Percentiles rank a stretch among this genome's conserved stretches.
Evolutionary conservation across 2,888 invertebrate genomes (phyloP).

Genomic region (Allophyes oxyacanthae): DNA sequence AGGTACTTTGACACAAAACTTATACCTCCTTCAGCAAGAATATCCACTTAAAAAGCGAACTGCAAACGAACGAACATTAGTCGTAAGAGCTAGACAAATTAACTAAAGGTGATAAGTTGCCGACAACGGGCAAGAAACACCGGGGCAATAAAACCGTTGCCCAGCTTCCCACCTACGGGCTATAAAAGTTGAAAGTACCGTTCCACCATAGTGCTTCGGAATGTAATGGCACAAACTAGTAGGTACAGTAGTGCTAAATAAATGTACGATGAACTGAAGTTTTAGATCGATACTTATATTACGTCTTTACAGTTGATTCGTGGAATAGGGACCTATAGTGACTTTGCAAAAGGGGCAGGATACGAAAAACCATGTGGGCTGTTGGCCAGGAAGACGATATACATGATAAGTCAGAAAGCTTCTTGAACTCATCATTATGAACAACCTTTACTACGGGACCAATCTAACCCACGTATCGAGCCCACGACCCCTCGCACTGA

Average conservation of each 20-base stretch:
- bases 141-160: slow-evolving; percentile 49
- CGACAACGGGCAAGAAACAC: slow-evolving; percentile 53
- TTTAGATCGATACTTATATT: too few species aligned
- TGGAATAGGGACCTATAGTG: too few species aligned
- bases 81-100: slow-evolving; percentile 63
- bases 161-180: slow-evolving; percentile 24
- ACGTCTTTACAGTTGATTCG: too few species aligned
- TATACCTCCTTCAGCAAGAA: slow-evolving; percentile 18
- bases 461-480: too few species aligned
- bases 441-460: too few species aligned
- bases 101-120: slow-evolving; percentile 64
- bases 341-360: too few species aligned
- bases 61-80: slow-evolving; percentile 41
- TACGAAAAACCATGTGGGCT: too few species aligned
- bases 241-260: background rate
- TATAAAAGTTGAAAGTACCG: slow-evolving; percentile 42
- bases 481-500: too few species aligned
- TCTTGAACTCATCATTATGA: too few species aligned
- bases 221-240: slow-evolving; percentile 15
- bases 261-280: too few species aligned
- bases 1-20: slow-evolving; percentile 11
- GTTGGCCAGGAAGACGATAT: too few species aligned
- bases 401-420: too few species aligned
- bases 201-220: slow-evolving; percentile 10
- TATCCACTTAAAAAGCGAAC: slow-evolving; percentile 31